Base-by-base conservation (phyloP, 2,113 vertebrate genomes). In the Coregonus clupeaformis region DNA sequence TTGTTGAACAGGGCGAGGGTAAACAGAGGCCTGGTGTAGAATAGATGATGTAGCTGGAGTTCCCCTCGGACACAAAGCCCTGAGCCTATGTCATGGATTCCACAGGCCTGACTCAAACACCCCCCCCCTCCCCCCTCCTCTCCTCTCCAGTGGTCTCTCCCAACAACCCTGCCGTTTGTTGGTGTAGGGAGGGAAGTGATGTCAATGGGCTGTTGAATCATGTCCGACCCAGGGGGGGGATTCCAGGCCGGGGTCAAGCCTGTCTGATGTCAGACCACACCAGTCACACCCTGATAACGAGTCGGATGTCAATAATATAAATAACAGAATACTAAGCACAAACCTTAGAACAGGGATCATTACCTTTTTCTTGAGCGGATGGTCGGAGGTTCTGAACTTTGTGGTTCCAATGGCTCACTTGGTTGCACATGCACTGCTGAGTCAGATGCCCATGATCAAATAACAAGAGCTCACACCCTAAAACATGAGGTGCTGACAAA, bases 131-230 rank as follows among this genome's bases (percentile, higher is more conserved):
- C n/a, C n/a, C n/a, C n/a, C n/a, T n/a, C n/a, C n/a, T n/a, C 87
- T 80, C 75, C 73, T 74, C 47, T 60, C 75, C 67, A 83, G 74
- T 83, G 85, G 88, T 87, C 87, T 90, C 91, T 89, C 88, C 89
- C 81, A 90, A 91, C 90, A 91, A 91, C 88, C 81, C 79, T 14
- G 57, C n/a, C 85, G 36, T 90, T 89, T 92, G 87, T 91, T 90
- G 75, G 85, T 84, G 78, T 85, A 84, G 81, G 83, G 83, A 82
- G 76, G 89, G 86, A 88, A 87, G 87, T 93, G 91, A 93, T 90
- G 89, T 92, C 87, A 82, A 81, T 83, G 60, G 55, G 49, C 5
- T 68, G 59, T 68, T 83, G 84, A 87, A 69, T 89, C 86, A 87
- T 75, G 68, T 77, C 70, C 64, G 71, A 82, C 73, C 77, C 49